Evolutionary conservation across 1,140 invertebrate species (phyloP), one percentile per base, ranked within the genome.

Genomic region (Hylaeus volcanicus): DNA sequence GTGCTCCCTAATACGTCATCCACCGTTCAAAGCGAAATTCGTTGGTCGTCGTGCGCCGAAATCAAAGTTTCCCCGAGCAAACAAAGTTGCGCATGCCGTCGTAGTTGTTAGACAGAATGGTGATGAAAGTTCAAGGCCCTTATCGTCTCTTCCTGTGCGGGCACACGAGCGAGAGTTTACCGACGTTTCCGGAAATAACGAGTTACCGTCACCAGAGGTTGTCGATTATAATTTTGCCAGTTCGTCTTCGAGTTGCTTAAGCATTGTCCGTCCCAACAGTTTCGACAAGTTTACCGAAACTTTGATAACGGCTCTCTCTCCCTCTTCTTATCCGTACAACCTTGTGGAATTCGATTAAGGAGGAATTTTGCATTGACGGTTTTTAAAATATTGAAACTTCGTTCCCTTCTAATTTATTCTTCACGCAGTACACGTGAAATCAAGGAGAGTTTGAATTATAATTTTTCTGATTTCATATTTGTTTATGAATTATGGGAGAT

Each of bases 151-250:
- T 72, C 53, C 71, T 55, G 51, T 60, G 26, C 68, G n/a, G 43
- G 53, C 26, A 37, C 55, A 72, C 41, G 26, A 43, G 61, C 69
- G 39, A 85, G 39, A 85, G 61, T 81, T 81, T 73, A 58, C 48
- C 61, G 14, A 45, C 51, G 58, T 72, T 80, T 53, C 76, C 66
- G 71, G 60, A 85, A 85, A 80, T 80, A 80, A 70, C 77, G 74
- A 80, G 71, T 84, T 80, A 74, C 45, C 41, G 61, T 53, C 51
- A 6, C 37, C 14, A n/a, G 15, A 11, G 39, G 48, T 83, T 84
- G 55, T 81, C 72, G 56, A 85, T 84, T 80, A 75, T 61, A 51
- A 80, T 80, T 41, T 79, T 39, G 48, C 39, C 26, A 5, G n/a
- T 12, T 64, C 51, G 63, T 37, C 41, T 41, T 3, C 15, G 53